phyloP scores from a whole-genome alignment of 2,113 vertebrate genomes.

The Podarcis raffonei region DNA sequence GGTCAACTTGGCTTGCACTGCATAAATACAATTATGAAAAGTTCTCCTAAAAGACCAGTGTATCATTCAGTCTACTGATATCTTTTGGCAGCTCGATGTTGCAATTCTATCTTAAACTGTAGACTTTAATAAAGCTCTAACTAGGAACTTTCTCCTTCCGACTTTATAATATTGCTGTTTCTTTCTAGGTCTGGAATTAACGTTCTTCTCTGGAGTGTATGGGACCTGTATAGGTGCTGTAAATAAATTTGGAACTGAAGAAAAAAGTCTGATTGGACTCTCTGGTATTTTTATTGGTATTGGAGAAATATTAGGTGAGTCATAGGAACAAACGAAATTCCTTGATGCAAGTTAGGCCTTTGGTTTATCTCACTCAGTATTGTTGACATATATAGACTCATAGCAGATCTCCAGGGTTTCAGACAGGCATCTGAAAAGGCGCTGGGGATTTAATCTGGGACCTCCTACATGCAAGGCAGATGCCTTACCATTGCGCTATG shows the following conservation, averaged over 20 bases:
- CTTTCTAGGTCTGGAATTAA: conserved; percentile 88
- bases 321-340: too few relatives aligned
- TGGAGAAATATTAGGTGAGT: conserved; percentile 94
- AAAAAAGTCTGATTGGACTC: conserved; percentile 93
- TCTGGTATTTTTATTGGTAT: conserved; percentile 96
- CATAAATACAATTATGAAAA: background rate
- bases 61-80: background rate
- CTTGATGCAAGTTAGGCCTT: too few relatives aligned
- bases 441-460: too few relatives aligned
- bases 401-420: too few relatives aligned
- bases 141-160: background rate
- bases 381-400: too few relatives aligned
- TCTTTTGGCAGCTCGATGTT: background rate
- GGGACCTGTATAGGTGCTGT: conserved; percentile 94
- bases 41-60: background rate
- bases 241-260: conserved; percentile 86
- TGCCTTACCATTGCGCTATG: too few relatives aligned
- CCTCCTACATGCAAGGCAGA: too few relatives aligned
- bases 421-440: too few relatives aligned
- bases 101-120: background rate
- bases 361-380: too few relatives aligned
- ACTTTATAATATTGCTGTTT: conserved; percentile 13
- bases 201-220: conserved; percentile 96
- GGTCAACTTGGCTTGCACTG: background rate
- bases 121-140: background rate